These are phyloP conservation scores for Rhinogobio ventralis DNA, from an alignment of 2,797 vertebrate genomes.

Conservation along the genomic window DNA sequence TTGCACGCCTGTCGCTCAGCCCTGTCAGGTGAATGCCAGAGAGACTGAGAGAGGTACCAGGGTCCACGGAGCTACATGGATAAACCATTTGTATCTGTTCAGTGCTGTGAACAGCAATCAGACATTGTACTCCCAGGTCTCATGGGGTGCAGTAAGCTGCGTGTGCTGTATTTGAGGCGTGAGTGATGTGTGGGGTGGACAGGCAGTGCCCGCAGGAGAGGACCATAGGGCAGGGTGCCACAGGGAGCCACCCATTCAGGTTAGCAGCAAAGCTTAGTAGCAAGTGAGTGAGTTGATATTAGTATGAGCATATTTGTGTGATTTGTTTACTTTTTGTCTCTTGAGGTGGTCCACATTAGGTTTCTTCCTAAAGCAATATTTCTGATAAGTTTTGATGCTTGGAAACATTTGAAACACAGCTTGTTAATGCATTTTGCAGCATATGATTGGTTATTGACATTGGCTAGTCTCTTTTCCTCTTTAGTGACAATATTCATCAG, in stretches of 20 bases:
- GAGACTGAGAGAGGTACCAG: constrained; percentile 71
- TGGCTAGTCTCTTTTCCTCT: neutral
- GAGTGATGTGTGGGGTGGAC: constrained; percentile 79
- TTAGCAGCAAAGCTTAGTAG: constrained; percentile 66
- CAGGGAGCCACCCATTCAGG: constrained; percentile 67
- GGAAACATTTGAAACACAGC: neutral
- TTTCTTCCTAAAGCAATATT: neutral
- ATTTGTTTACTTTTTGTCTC: neutral
- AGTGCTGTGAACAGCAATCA: constrained; percentile 59
- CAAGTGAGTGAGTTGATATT: constrained; percentile 66
- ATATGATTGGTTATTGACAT: neutral
- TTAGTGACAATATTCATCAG: neutral
- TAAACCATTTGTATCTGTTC: constrained; percentile 89
- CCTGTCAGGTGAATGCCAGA: constrained; percentile 81
- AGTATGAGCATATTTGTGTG: constrained; percentile 40
- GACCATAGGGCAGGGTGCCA: constrained; percentile 54
- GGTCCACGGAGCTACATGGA: constrained; percentile 79
- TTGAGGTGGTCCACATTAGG: neutral
- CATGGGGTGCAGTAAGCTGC: constrained; percentile 50
- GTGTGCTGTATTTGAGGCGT: constrained; percentile 53
- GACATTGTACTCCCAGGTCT: constrained; percentile 52
- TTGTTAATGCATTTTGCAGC: neutral
- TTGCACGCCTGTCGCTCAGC: constrained; percentile 76
- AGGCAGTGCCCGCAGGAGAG: constrained; percentile 71
- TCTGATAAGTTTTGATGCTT: neutral